These are phyloP conservation scores for Antennarius striatus DNA, from an alignment of 2,113 vertebrate species.

Conservation along the genomic window DNA sequence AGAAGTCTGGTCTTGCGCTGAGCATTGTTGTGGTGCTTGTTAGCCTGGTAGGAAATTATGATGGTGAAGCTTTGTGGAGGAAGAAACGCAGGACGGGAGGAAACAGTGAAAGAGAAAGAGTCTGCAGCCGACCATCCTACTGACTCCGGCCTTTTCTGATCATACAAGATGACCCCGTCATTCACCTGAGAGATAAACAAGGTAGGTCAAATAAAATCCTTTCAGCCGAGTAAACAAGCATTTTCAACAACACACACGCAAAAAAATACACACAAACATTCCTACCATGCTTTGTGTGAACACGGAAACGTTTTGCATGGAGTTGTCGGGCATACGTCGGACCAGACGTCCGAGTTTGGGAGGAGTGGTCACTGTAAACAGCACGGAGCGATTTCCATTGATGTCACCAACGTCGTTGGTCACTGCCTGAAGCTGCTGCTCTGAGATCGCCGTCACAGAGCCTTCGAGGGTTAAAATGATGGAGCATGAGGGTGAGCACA, in stretches of 20 bases:
- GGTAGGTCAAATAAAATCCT: neutral
- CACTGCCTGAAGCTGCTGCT: conserved; percentile 80
- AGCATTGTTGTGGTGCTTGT: conserved; percentile 46
- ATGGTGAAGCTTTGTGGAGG: conserved; percentile 82
- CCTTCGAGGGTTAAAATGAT: conserved; percentile 60
- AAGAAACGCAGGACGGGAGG: conserved; percentile 82
- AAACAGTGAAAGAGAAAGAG: conserved; percentile 82
- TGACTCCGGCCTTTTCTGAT: conserved; percentile 75
- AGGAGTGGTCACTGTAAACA: conserved; percentile 74
- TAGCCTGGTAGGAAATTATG: conserved; percentile 80
- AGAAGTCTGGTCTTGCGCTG: conserved; percentile 75
- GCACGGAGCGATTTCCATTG: conserved; percentile 80
- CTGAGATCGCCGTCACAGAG: conserved; percentile 80
- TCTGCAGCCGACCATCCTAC: conserved; percentile 81
- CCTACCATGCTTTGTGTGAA: conserved; percentile 90
- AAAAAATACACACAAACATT: neutral
- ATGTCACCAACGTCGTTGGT: conserved; percentile 77
- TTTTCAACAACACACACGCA: neutral
- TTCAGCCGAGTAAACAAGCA: neutral
- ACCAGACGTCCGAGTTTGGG: conserved; percentile 84
- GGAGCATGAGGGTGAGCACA: neutral
- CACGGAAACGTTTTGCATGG: conserved; percentile 73
- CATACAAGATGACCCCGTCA: conserved; percentile 80
- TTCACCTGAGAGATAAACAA: conserved; percentile 75
- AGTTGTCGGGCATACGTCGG: conserved; percentile 70